Conservation (phyloP, 2,888 invertebrate species). For the Zeuzera pyrina region DNA sequence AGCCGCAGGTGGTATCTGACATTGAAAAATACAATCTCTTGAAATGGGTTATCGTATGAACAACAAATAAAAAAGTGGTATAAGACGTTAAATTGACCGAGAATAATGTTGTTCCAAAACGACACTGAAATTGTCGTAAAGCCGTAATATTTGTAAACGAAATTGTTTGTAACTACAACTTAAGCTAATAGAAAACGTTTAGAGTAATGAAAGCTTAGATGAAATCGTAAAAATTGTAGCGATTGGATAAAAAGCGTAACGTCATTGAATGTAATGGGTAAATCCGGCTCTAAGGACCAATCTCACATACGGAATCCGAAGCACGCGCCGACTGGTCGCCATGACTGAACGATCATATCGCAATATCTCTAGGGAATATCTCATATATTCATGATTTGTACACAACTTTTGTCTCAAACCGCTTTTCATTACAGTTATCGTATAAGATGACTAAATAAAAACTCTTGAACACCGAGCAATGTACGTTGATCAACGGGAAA, state of each 20-base stretch:
- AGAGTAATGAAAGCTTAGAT: conserved; percentile 56
- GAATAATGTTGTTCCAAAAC: too few species aligned
- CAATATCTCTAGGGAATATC: conserved; percentile 52
- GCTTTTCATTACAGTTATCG: conserved; percentile 34
- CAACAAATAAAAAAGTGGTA: too few species aligned
- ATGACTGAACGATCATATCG: conserved; percentile 52
- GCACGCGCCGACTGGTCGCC: conserved; percentile 63
- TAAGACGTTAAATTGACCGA: too few species aligned
- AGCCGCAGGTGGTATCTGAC: too few species aligned
- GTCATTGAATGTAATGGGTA: conserved; percentile 67
- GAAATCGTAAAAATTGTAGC: conserved; percentile 42
- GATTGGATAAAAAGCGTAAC: conserved; percentile 48
- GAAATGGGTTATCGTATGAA: too few species aligned
- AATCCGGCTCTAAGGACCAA: conserved; percentile 37
- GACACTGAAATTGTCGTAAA: conserved; percentile 23
- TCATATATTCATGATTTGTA: conserved; percentile 28
- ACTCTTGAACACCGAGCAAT: conserved; percentile 26
- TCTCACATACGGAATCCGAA: conserved; percentile 47
- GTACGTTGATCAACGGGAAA: conserved; percentile 27
- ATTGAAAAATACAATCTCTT: too few species aligned
- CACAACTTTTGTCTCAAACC: conserved; percentile 20
- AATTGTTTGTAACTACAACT: conserved; percentile 50
- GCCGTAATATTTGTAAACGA: conserved; percentile 32
- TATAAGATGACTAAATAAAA: conserved; percentile 24
- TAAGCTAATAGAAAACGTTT: conserved; percentile 55